Conservation (phyloP, 2,888 invertebrate species). For the Augiades crinisus region DNA sequence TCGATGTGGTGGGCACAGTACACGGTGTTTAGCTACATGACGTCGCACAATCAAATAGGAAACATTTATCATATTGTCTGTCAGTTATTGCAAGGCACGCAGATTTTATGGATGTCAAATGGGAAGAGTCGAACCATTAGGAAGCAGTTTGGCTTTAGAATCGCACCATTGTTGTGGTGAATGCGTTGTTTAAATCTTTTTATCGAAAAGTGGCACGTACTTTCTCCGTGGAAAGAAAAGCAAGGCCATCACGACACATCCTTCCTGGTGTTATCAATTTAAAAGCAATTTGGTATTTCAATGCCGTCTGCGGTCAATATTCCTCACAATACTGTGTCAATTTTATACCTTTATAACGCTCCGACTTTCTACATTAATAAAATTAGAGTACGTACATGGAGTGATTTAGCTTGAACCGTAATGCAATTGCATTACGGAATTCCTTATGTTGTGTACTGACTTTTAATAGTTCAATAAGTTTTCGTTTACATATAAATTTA, state of each 20-base stretch:
- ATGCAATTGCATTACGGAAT: background rate
- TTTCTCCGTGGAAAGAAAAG: conserved; percentile 68
- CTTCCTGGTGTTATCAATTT: conserved; percentile 13
- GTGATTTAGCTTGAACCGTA: background rate
- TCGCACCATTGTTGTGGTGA: conserved; percentile 50
- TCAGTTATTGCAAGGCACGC: conserved; percentile 14
- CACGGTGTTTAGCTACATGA: conserved; percentile 30
- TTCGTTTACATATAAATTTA: too few species aligned
- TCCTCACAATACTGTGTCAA: background rate
- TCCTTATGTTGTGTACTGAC: too few species aligned
- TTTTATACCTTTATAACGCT: background rate
- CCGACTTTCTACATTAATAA: background rate
- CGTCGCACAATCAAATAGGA: conserved; percentile 30
- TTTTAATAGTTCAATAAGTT: background rate
- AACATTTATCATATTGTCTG: conserved; percentile 29
- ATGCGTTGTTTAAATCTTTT: conserved; percentile 50
- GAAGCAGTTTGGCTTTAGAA: conserved; percentile 35
- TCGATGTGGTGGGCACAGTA: background rate
- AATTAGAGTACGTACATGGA: background rate
- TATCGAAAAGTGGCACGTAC: conserved; percentile 61
- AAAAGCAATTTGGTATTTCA: conserved; percentile 11
- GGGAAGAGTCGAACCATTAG: conserved; percentile 27
- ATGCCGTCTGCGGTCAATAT: background rate
- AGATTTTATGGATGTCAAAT: conserved; percentile 20
- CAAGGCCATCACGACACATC: conserved; percentile 33